Percentiles rank a stretch among this genome's conserved stretches.
phyloP scores from a whole-genome alignment of 2,797 vertebrate species.

The Gambelia wislizenii region DNA sequence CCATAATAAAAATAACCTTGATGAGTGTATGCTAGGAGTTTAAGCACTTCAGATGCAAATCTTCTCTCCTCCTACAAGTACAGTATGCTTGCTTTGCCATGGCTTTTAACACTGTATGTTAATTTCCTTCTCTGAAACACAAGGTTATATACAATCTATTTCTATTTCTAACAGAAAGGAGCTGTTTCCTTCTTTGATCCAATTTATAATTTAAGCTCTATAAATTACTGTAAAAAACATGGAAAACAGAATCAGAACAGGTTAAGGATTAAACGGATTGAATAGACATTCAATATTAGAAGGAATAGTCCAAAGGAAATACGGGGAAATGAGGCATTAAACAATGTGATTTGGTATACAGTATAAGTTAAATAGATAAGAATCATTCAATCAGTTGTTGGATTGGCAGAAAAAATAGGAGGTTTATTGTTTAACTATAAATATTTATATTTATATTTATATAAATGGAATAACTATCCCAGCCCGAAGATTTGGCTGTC shows the following conservation, averaged over 20 bases:
- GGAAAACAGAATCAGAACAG: neutral
- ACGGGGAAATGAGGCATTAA: too few species aligned
- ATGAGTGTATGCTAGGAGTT: slow-evolving; percentile 53
- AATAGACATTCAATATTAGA: neutral
- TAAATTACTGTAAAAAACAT: neutral
- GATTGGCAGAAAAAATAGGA: neutral
- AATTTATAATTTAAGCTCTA: slow-evolving; percentile 33
- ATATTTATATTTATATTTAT: too few species aligned
- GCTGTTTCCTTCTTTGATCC: slow-evolving; percentile 27
- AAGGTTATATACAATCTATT: slow-evolving; percentile 32
- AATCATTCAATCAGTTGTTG: neutral
- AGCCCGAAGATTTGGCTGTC: too few species aligned
- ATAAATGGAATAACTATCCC: too few species aligned
- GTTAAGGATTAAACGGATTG: neutral
- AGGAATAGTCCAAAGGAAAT: neutral
- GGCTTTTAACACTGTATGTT: neutral
- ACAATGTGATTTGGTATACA: too few species aligned
- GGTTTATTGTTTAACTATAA: neutral
- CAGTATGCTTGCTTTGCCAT: slow-evolving; percentile 35
- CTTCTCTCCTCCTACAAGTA: slow-evolving; percentile 31
- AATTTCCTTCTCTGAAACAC: slow-evolving; percentile 35
- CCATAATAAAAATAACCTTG: slow-evolving; percentile 61
- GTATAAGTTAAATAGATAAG: neutral
- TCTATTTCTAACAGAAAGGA: slow-evolving; percentile 19
- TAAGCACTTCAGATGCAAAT: slow-evolving; percentile 38